Evolutionary conservation across 2,797 vertebrate genomes (phyloP), one percentile per base, ranked within the genome.

Genomic region (Antrozous pallidus): DNA sequence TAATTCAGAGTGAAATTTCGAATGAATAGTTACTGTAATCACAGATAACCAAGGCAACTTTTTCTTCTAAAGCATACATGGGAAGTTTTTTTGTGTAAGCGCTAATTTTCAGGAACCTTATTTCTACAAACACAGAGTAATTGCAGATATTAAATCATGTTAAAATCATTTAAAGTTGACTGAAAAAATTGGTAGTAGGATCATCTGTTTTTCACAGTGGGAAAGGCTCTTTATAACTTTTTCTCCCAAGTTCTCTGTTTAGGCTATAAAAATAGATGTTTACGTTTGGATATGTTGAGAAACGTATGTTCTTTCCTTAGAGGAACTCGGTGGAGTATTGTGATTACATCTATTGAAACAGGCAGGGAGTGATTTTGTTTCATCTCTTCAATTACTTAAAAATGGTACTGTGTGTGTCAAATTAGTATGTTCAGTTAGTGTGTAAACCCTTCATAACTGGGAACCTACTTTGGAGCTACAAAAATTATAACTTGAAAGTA

Each of bases 1-100:
- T 83, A 93, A 87, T 63, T 92, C n/a, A 83, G 3, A 78, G 26
- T 93, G 61, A 84, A 75, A 95, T 88, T 83, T 91, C 89, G 91
- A 91, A 22, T 83, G 36, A 70, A 83, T 91, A 91, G 67, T 94
- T 93, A 58, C n/a, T 92, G 8, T 83, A 69, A 69, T 80, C 83
- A 91, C 3, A 84, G 58, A 31, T 92, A 95, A 78, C 16, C 84
- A 69, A 86, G 36, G 65, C 31, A 84, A 3, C 22, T 54, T 94
- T 89, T 91, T 86, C 69, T 88, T 88, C 8, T 5, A 75, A 69
- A 86, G 73, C 8, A 38, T 87, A 67, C 13, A 71, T 26, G 42
- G 31, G 16, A 73, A 54, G 16, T 73, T 31, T 86, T 85, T 85
- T 18, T 79, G 28, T 95, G 0, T 84, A 75, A 87, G 18, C 58